Base-by-base conservation (phyloP, 2,888 invertebrate species). In the Scaptomyza flava region DNA sequence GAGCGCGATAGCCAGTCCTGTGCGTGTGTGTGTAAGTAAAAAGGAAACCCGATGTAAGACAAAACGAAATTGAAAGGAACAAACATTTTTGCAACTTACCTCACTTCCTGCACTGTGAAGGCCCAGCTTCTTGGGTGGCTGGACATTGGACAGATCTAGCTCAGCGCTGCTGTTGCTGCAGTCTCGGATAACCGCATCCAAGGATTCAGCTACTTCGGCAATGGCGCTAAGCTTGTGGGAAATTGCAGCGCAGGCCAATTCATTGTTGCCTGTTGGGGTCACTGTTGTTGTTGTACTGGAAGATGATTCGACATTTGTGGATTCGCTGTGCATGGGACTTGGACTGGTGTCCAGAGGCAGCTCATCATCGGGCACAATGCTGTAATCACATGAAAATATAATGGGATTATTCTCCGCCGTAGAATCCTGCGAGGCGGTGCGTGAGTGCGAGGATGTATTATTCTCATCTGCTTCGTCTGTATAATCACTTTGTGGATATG, bases 181-280 rank as follows among this genome's bases (percentile, higher is more conserved):
- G 72, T 93, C 93, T 42, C 92, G 91, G 62, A 94, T 90, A 27
- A 93, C 93, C 41, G 93, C 93, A 85, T 95, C 95, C 75, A 95
- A 90, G 70, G 94, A 94, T 89, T 95, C 95, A 2, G 95, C 95
- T 23, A 95, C 92, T 61, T 93, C 93, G 12, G 95, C 94, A 14
- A 95, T 95, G 90, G 95, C 94, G 14, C 93, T 92, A 66, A 95
- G 90, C 86, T 93, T 93, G 79, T 94, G 94, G n/a, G 94, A 93
- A 64, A 95, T 95, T 51, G 95, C 94, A 79, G 94, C 94, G 41
- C 95, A 93, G 17, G 95, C 95, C 76, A 94, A 93, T 71, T 93
- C 92, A 90, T 95, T 95, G 76, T 92, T 92, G 8, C 90, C 90
- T n/a, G 91, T 90, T 2, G 92, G 91, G 34, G 85, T 86, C 14